Conservation (phyloP, 2,113 vertebrate species). For the Verasper variegatus region DNA sequence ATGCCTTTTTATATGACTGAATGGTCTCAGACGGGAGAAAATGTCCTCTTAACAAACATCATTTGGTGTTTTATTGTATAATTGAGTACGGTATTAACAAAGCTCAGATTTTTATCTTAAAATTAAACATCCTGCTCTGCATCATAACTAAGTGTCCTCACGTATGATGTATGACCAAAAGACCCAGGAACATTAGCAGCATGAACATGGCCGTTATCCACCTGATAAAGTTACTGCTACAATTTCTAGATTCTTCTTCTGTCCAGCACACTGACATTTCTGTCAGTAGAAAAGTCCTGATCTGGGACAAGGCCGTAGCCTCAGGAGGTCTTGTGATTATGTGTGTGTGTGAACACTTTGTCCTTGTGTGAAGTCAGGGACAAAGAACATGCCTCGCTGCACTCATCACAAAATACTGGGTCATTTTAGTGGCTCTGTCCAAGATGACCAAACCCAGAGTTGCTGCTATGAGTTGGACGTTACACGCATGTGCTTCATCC, state of each 20-base stretch:
- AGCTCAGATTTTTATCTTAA: neutral
- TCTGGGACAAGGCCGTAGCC: slow-evolving; percentile 79
- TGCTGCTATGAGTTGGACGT: slow-evolving; percentile 33
- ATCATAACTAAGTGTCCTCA: no score
- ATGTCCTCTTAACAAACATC: neutral
- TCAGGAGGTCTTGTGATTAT: slow-evolving; percentile 39
- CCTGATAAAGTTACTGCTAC: slow-evolving; percentile 71
- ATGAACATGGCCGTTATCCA: slow-evolving; percentile 73
- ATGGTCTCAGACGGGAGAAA: neutral
- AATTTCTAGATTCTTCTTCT: slow-evolving; percentile 30
- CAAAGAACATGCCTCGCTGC: slow-evolving; percentile 47
- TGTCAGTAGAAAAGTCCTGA: slow-evolving; percentile 79
- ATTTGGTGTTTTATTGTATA: no score
- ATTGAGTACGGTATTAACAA: no score
- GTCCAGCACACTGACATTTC: slow-evolving; percentile 68
- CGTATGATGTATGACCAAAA: neutral
- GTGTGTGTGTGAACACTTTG: slow-evolving; percentile 23
- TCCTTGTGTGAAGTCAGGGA: slow-evolving; percentile 49
- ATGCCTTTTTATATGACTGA: neutral
- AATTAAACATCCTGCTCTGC: neutral
- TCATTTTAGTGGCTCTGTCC: slow-evolving; percentile 49
- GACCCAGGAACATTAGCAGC: neutral
- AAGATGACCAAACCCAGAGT: slow-evolving; percentile 63
- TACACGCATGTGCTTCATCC: slow-evolving; percentile 23
- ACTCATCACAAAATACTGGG: slow-evolving; percentile 54